Conservation (phyloP, 2,797 vertebrate species). For the Myotis myotis region DNA sequence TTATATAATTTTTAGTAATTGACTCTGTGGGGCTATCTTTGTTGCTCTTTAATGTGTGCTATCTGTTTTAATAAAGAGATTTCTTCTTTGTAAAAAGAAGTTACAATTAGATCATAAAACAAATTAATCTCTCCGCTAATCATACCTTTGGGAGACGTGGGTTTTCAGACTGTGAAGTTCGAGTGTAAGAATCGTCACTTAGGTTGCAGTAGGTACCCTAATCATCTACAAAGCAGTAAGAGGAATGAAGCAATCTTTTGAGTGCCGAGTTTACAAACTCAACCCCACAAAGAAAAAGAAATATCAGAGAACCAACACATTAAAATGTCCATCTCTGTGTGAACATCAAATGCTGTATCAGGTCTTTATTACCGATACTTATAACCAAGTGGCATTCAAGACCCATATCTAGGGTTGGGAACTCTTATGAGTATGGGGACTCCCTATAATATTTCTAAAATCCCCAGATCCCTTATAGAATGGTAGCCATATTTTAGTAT, state of each 20-base stretch:
- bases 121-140: slow-evolving; percentile 66
- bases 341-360: background rate
- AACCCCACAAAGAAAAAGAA: background rate
- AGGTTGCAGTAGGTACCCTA: background rate
- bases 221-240: background rate
- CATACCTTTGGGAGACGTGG: slow-evolving; percentile 63
- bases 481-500: background rate
- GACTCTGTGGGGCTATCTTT: slow-evolving; percentile 54
- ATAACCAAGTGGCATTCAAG: background rate
- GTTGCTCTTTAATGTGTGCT: slow-evolving; percentile 65
- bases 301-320: background rate
- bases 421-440: background rate
- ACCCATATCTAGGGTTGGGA: background rate
- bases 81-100: slow-evolving; percentile 55
- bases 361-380: background rate
- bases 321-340: background rate
- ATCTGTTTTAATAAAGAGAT: slow-evolving; percentile 72
- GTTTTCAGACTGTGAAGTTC: slow-evolving; percentile 30
- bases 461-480: background rate
- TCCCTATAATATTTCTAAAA: background rate
- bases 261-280: background rate
- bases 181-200: slow-evolving; percentile 30
- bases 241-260: background rate
- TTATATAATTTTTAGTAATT: slow-evolving; percentile 49
- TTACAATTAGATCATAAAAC: slow-evolving; percentile 64